phyloP scores from a whole-genome alignment of 2,797 vertebrate species.

The Hafferia zeledoni region DNA sequence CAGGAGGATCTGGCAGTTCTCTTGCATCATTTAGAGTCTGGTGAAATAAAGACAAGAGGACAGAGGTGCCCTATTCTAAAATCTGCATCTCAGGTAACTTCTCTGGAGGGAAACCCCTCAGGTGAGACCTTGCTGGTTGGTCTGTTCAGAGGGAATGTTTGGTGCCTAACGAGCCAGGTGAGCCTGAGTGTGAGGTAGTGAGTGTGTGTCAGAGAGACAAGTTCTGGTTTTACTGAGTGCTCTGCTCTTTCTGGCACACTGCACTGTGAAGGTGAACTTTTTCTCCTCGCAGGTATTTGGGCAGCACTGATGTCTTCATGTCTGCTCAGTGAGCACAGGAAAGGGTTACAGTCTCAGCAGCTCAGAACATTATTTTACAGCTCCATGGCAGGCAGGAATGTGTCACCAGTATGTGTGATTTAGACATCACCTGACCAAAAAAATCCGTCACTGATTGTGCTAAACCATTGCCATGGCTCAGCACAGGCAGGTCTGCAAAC shows the following conservation, averaged over 20 bases:
- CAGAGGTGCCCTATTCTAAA: background rate
- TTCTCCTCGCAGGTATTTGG: background rate
- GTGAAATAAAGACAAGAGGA: background rate
- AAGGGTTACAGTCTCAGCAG: background rate
- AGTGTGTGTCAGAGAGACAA: background rate
- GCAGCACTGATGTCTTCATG: background rate
- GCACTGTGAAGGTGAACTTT: background rate
- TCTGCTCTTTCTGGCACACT: background rate
- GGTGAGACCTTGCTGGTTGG: background rate
- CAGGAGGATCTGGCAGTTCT: conserved; percentile 10
- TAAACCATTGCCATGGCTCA: background rate
- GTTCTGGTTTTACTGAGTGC: background rate
- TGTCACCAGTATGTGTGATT: background rate
- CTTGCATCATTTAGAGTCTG: background rate
- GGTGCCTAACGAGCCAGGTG: background rate
- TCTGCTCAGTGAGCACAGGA: background rate
- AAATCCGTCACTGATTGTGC: background rate
- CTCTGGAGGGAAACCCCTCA: background rate
- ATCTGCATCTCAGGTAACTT: background rate
- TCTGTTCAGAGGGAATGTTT: background rate
- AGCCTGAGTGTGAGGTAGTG: background rate
- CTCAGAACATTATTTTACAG: background rate
- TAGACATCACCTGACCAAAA: background rate
- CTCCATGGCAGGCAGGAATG: background rate
- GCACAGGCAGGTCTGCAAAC: background rate